phyloP scores from a whole-genome alignment of 2,113 vertebrate genomes.

The Elephantulus edwardii region DNA sequence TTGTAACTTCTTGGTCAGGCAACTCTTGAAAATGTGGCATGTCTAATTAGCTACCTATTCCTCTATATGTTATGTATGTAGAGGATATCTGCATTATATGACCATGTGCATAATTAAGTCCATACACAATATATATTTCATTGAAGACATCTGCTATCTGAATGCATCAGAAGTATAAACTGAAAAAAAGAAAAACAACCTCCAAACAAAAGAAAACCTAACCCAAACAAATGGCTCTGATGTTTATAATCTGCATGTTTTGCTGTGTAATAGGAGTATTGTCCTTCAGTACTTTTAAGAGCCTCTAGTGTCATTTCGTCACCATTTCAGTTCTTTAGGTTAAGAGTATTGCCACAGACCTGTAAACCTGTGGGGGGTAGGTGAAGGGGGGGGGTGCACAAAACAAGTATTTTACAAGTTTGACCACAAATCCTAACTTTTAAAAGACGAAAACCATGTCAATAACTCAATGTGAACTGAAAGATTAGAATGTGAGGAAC shows the following conservation, averaged over 20 bases:
- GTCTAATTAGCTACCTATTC: slow-evolving; percentile 50
- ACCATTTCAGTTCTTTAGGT: slow-evolving; percentile 72
- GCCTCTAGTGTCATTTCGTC: slow-evolving; percentile 77
- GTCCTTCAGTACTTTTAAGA: slow-evolving; percentile 78
- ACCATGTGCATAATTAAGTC: slow-evolving; percentile 54
- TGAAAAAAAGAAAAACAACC: too few species aligned
- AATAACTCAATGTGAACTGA: background rate
- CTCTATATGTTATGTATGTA: slow-evolving; percentile 33
- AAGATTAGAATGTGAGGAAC: background rate
- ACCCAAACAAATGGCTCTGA: slow-evolving; percentile 80
- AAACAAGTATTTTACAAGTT: slow-evolving; percentile 87
- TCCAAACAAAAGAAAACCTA: too few species aligned
- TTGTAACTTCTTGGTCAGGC: slow-evolving; percentile 70
- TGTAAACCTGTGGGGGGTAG: slow-evolving; percentile 83
- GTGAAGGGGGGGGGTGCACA: slow-evolving; percentile 79
- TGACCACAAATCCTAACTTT: too few species aligned
- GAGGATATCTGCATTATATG: slow-evolving; percentile 60
- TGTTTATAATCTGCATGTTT: slow-evolving; percentile 79
- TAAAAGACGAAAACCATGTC: too few species aligned
- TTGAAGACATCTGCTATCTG: slow-evolving; percentile 59
- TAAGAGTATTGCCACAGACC: slow-evolving; percentile 88
- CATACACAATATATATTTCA: slow-evolving; percentile 47
- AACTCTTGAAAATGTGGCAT: slow-evolving; percentile 65
- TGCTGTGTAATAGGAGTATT: slow-evolving; percentile 77
- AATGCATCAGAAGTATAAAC: slow-evolving; percentile 79